phyloP scores from a whole-genome alignment of 2,888 invertebrate genomes.

The Calameuta filiformis region DNA sequence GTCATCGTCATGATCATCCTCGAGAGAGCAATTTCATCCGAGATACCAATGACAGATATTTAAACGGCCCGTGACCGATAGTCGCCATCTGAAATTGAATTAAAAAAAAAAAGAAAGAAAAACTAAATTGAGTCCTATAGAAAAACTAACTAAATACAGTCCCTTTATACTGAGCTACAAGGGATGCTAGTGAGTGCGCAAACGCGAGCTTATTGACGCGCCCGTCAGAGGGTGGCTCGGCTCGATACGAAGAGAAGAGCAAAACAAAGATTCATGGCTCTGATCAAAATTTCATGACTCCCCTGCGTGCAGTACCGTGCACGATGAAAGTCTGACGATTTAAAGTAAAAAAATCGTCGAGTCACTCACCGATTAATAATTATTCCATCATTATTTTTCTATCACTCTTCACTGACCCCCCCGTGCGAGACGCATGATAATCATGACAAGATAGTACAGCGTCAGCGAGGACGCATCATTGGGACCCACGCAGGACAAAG shows the following conservation, averaged over 20 bases:
- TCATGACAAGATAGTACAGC: background rate
- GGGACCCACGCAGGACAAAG: background rate
- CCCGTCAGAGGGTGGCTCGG: slow-evolving; percentile 35
- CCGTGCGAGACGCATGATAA: background rate
- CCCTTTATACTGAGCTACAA: background rate
- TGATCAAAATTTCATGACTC: slow-evolving; percentile 45
- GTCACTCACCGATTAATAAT: background rate
- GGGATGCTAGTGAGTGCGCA: slow-evolving; percentile 38
- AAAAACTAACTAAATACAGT: background rate
- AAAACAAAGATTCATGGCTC: slow-evolving; percentile 39
- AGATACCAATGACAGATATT: background rate
- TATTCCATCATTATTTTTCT: background rate
- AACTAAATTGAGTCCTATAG: no score
- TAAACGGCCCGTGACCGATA: background rate
- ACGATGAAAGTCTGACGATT: background rate
- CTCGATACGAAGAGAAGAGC: slow-evolving; percentile 45
- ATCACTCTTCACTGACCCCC: background rate
- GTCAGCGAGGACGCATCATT: background rate
- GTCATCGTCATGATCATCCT: background rate
- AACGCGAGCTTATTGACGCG: slow-evolving; percentile 60
- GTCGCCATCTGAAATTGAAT: background rate
- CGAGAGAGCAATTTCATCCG: background rate
- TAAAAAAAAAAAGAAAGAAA: background rate
- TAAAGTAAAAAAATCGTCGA: background rate
- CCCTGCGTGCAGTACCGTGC: background rate